Conservation (phyloP, 2,113 vertebrate genomes). For the Indri indri region DNA sequence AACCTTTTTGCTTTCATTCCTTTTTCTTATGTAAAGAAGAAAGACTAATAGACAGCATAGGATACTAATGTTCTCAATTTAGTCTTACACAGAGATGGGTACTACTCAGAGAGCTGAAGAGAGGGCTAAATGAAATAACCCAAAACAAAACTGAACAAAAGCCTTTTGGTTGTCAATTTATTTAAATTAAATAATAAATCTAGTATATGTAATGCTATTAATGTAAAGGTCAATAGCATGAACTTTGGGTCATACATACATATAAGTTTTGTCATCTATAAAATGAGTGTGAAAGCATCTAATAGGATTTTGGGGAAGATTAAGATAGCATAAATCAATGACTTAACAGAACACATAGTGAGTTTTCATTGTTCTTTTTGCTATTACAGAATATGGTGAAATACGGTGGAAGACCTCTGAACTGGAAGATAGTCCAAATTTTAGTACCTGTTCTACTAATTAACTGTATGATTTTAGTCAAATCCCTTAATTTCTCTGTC, state of each 20-base stretch:
- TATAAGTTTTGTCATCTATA: neutral
- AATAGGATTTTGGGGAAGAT: neutral
- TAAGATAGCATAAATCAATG: neutral
- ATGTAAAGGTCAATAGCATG: neutral
- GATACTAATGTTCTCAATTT: neutral
- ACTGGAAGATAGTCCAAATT: neutral
- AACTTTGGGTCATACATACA: neutral
- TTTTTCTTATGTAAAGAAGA: constrained; percentile 3
- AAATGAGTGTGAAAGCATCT: neutral
- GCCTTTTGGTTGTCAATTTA: neutral
- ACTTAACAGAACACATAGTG: neutral
- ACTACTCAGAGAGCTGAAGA: neutral
- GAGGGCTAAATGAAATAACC: neutral
- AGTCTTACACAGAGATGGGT: neutral
- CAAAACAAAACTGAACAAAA: neutral
- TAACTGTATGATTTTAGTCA: neutral
- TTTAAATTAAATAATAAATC: constrained; percentile 13
- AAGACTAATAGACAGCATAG: neutral
- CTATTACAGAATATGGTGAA: neutral
- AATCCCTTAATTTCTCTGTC: neutral
- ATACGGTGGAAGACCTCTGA: neutral
- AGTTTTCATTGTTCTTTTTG: neutral
- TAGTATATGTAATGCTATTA: neutral
- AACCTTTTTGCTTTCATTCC: neutral
- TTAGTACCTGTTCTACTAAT: neutral